Base-by-base conservation (phyloP, 2,888 invertebrate genomes). In the Hoplodrina ambigua region DNA sequence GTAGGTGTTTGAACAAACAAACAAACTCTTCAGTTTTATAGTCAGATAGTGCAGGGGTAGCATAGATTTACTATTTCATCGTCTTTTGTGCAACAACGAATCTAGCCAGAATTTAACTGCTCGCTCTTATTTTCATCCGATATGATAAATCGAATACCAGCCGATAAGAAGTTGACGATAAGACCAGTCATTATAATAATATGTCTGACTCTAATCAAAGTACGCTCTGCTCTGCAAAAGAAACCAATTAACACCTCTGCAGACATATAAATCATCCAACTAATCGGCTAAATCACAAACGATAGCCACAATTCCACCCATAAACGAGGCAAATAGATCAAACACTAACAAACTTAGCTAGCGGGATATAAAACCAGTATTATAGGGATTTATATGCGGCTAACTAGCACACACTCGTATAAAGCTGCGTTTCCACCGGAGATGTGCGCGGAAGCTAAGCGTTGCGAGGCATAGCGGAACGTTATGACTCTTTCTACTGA, bases 381-480 rank as follows among this genome's bases (percentile, higher is more conserved):
- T 85, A 86, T 87, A 81, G 72, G 83, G 84, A 88, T 88, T 88
- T 88, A 90, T 90, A 88, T 80, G 80, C 80, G 85, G 86, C 85
- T 86, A 87, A 90, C 89, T 85, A 87, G 82, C 82, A 88, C 86
- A 72, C 56, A 69, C 73, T 58, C 82, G 86, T 85, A 87, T 90
- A 90, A 88, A 66, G 75, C 75, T 65, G 44, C 11, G 66, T 52
- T 30, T 37, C 0, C 8, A 64, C 1, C 46, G 17, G 46, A 46
- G 46, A 46, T 46, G 17, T 46, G 46, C 5, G 46, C 6, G n/a
- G 4, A 6, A 46, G 44, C 64, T 56, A 19, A 63, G 50, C 64
- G 73, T 30, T 33, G 37, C 19, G 5, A 0, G 11, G 17, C 6
- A 6, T 46, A 41, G 41, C 41, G 46, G 46, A 17, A 6, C 46